phyloP scores from a whole-genome alignment of 2,888 invertebrate species.

The Pheosia tremula region DNA sequence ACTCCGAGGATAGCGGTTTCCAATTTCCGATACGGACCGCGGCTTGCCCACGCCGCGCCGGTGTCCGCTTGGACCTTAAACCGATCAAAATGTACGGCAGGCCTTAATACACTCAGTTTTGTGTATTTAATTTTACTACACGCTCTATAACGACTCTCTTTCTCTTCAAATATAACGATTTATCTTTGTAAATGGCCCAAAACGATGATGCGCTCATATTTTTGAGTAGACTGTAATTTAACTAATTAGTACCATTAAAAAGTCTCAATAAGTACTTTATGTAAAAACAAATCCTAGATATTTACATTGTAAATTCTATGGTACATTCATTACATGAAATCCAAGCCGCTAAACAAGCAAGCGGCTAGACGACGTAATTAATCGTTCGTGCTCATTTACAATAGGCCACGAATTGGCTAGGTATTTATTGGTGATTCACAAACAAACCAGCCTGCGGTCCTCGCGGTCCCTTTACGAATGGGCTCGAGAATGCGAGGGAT shows the following conservation, averaged over 20 bases:
- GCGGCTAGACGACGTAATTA: neutral
- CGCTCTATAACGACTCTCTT: no score
- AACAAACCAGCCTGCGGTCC: neutral
- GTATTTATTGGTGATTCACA: slow-evolving; percentile 1
- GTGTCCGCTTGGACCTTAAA: neutral
- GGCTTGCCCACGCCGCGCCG: slow-evolving; percentile 3
- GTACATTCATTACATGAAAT: neutral
- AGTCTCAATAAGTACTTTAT: neutral
- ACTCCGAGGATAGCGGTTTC: slow-evolving; percentile 7
- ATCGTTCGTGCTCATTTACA: slow-evolving; percentile 3
- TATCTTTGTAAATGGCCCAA: no score
- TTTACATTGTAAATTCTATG: neutral
- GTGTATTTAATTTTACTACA: no score
- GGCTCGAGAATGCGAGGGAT: neutral
- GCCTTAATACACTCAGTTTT: no score
- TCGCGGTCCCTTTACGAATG: neutral
- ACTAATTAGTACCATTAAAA: no score
- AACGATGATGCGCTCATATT: no score
- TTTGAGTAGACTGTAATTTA: no score
- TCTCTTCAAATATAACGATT: no score
- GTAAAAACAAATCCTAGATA: neutral
- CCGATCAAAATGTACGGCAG: neutral
- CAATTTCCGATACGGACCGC: slow-evolving; percentile 17
- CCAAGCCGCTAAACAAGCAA: neutral
- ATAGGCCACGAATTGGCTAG: neutral